Conservation (phyloP, 1,140 invertebrate genomes). For the Drosophila malerkotliana region DNA sequence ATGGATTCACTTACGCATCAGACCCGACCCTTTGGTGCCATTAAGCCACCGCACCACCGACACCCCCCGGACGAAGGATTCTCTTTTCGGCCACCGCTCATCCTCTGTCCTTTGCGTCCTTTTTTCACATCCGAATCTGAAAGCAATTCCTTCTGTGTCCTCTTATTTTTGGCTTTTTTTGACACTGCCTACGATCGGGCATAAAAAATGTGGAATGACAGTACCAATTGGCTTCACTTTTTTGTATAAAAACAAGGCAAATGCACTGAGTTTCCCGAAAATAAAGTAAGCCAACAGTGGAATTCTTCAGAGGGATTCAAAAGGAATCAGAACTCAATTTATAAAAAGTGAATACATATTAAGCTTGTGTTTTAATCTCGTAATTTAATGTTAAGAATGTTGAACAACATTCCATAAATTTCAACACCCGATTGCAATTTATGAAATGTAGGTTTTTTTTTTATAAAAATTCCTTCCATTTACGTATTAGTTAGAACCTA, state of each 20-base stretch:
- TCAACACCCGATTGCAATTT: no score
- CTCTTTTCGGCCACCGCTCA: not conserved
- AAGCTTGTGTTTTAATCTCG: not conserved
- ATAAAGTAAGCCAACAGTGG: not conserved
- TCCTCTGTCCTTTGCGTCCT: not conserved
- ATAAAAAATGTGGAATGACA: not conserved
- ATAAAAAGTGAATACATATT: not conserved
- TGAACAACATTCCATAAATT: no score
- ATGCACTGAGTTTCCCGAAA: not conserved
- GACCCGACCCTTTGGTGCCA: slow-evolving; percentile 65
- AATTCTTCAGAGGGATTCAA: not conserved
- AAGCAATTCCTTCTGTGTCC: not conserved
- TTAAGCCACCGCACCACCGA: slow-evolving; percentile 56
- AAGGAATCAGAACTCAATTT: not conserved
- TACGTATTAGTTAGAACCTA: slow-evolving; percentile 4
- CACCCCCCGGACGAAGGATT: slow-evolving; percentile 25
- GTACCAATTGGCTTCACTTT: not conserved
- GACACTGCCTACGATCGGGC: not conserved
- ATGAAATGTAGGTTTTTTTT: no score
- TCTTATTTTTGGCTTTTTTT: not conserved
- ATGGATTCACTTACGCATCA: slow-evolving; percentile 82
- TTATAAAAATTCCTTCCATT: not conserved
- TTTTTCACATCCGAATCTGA: slow-evolving; percentile 1
- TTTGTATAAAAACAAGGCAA: not conserved
- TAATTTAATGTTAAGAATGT: not conserved